Base-by-base conservation (phyloP, 1,140 invertebrate genomes). In the Drosophila sechellia region DNA sequence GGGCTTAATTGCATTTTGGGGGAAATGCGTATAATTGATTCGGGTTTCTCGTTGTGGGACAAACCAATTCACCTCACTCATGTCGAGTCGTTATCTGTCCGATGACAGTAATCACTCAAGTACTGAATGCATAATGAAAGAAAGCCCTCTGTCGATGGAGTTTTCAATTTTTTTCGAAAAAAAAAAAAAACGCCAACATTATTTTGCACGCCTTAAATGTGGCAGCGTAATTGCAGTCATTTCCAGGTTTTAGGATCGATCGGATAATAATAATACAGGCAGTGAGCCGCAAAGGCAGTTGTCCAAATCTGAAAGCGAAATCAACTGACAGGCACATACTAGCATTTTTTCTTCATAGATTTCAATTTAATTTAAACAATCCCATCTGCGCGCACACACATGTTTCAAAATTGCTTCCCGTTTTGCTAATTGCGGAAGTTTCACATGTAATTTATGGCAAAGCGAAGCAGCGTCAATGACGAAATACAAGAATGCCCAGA, bases 21-120 rank as follows among this genome's bases (percentile, higher is more conserved):
- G 70, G 40, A 53, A 72, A 72, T 20, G 65, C 59, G 55, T 53
- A 25, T 60, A 52, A 72, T 71, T 25, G 66, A 72, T 59, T 60
- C 12, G 48, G 40, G 35, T 40, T 72, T 53, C 3, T 31, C 34
- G 34, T 52, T 60, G 53, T 45, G 64, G 66, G 69, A 52, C 55
- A 71, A 59, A 72, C 68, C 69, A 72, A 70, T 71, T 72, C 52
- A 72, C 65, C 54, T 70, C 69, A 39, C 15, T 71, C 65, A 59
- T 20, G 48, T 59, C 52, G 64, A 65, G 40, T 15, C 37, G 37
- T 45, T 68, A 52, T 65, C 64, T 42, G 15, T 27, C 4, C 60
- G 59, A 64, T 68, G 64, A 68, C 64, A 68, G 64, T 64, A 49
- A 68, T 68, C 60, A 43, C 64, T 43, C 60, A 49, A 68, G 60